phyloP scores from a whole-genome alignment of 2,797 vertebrate genomes.

The Sebastes aleutianus region DNA sequence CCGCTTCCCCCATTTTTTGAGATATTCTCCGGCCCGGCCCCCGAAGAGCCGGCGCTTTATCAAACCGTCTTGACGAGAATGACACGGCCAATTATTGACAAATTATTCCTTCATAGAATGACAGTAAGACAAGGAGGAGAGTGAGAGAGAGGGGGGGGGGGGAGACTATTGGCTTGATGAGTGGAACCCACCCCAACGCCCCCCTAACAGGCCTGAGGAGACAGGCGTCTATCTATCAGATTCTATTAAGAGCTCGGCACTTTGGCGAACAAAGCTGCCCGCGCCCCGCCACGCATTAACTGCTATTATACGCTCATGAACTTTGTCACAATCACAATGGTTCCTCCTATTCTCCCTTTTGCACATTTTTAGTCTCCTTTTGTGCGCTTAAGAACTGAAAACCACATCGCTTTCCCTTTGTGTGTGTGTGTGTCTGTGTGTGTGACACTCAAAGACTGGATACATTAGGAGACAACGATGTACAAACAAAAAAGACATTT shows the following conservation, averaged over 20 bases:
- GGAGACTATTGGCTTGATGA: conserved; percentile 58
- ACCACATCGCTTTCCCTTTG: conserved; percentile 16
- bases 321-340: conserved; percentile 76
- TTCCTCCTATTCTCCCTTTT: conserved; percentile 29
- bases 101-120: conserved; percentile 82
- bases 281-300: conserved; percentile 74
- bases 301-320: conserved; percentile 80
- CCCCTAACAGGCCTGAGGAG: conserved; percentile 74
- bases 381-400: conserved; percentile 56
- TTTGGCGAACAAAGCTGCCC: conserved; percentile 78
- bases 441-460: not conserved
- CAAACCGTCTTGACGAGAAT: conserved; percentile 79
- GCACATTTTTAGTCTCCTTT: conserved; percentile 53
- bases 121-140: conserved; percentile 67
- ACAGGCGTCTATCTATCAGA: conserved; percentile 81
- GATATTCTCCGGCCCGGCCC: conserved; percentile 73
- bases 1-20: conserved; percentile 50
- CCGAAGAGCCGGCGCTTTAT: conserved; percentile 75
- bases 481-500: not conserved
- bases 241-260: conserved; percentile 82
- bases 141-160: conserved; percentile 1
- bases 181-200: conserved; percentile 46
- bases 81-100: conserved; percentile 88
- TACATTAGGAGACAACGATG: not conserved
- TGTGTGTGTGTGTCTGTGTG: conserved; percentile 1